Conservation (phyloP, 2,113 vertebrate species). For the Cryptotis parvus region DNA sequence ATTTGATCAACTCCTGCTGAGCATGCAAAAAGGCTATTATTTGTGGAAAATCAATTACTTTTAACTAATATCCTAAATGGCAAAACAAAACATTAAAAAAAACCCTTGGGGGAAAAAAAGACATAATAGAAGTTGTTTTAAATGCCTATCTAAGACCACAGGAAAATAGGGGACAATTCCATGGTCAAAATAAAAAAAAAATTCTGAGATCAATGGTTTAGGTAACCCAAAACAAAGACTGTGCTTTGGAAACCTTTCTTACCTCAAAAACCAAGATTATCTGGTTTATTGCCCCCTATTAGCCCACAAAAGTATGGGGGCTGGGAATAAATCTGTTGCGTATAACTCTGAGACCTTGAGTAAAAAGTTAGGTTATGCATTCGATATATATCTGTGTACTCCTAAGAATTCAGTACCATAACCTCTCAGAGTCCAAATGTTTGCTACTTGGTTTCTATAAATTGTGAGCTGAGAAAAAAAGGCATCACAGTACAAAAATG, state of each 20-base stretch:
- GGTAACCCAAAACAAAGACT: not conserved
- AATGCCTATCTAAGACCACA: slow-evolving; percentile 12
- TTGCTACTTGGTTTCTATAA: not conserved
- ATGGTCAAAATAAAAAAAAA: slow-evolving; percentile 13
- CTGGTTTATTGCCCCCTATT: not conserved
- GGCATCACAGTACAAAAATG: not conserved
- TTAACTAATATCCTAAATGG: not conserved
- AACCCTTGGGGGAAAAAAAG: not conserved
- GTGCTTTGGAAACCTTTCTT: not conserved
- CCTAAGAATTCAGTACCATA: not conserved
- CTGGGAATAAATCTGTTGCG: not conserved
- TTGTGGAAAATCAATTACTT: slow-evolving; percentile 47
- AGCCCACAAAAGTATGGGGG: not conserved
- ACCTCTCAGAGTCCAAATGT: slow-evolving; percentile 20
- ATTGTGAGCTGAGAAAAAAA: slow-evolving; percentile 14
- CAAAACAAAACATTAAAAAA: slow-evolving; percentile 49
- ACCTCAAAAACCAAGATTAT: not conserved
- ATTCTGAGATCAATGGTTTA: slow-evolving; percentile 18
- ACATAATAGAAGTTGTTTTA: slow-evolving; percentile 34
- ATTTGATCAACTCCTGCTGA: not conserved
- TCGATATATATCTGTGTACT: not conserved
- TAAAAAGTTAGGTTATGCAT: not conserved
- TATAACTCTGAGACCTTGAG: not conserved
- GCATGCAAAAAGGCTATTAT: slow-evolving; percentile 1
- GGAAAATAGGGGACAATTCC: slow-evolving; percentile 31